These are phyloP conservation scores for silkworm (Bombyx mori) DNA, from an alignment of 1,140 invertebrate genomes.

Conservation along the genomic window DNA sequence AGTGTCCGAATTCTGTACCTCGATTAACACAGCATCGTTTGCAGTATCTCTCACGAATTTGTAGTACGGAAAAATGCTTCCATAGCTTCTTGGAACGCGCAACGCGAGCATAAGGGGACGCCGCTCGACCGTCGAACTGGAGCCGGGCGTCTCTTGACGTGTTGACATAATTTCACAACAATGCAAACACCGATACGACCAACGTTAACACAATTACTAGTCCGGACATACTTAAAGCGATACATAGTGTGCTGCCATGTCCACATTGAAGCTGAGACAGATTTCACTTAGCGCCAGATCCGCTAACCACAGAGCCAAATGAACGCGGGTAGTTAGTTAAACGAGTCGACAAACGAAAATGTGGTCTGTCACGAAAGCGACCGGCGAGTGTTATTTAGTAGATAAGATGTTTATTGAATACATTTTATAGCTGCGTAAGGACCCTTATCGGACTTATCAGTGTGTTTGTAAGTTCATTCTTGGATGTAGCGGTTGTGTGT, in stretches of 20 bases:
- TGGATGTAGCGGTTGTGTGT: too few species aligned
- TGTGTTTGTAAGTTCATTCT: slow-evolving; percentile 28
- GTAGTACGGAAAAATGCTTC: slow-evolving; percentile 67
- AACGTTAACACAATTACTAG: slow-evolving; percentile 9
- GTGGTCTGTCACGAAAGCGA: slow-evolving; percentile 11
- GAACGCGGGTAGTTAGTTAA: slow-evolving; percentile 18
- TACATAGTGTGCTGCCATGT: slow-evolving; percentile 29
- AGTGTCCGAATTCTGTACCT: slow-evolving; percentile 26
- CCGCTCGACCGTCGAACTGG: slow-evolving; percentile 31
- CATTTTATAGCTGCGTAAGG: slow-evolving; percentile 38
- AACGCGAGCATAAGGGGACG: slow-evolving; percentile 47
- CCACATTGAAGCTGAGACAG: slow-evolving; percentile 20
- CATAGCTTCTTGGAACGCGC: slow-evolving; percentile 60
- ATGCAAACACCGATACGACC: slow-evolving; percentile 9
- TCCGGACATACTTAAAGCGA: slow-evolving; percentile 21
- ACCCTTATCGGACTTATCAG: slow-evolving; percentile 59
- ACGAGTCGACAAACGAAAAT: not conserved
- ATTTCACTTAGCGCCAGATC: too few species aligned
- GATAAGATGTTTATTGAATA: slow-evolving; percentile 58
- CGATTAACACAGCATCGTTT: slow-evolving; percentile 29
- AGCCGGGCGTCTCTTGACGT: slow-evolving; percentile 17
- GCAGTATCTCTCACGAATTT: slow-evolving; percentile 58
- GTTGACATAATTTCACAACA: slow-evolving; percentile 23
- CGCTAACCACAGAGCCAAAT: too few species aligned
- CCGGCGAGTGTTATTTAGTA: slow-evolving; percentile 19